Evolutionary conservation across 2,888 invertebrate genomes (phyloP), one percentile per base, ranked within the genome.

Genomic region (Chalcis sispes): DNA sequence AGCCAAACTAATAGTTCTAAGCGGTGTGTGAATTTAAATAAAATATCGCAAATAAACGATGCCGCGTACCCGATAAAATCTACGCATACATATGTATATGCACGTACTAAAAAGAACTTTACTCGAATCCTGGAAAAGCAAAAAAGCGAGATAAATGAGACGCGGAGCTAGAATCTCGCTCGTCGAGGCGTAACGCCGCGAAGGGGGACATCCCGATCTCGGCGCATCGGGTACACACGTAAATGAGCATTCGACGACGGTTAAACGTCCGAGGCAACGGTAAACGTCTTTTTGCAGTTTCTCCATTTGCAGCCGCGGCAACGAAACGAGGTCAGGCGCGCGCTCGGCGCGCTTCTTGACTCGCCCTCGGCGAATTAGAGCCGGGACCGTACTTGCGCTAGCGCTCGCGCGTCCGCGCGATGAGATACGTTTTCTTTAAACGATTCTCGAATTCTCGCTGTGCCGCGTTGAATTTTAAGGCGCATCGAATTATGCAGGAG

Each of bases 261-360:
- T n/a, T n/a, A n/a, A n/a, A 4, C n/a, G 3, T 10, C 3, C 59
- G 52, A 3, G 42, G 36, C 29, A 71, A 62, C 71, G 71, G 71
- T 71, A 71, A 62, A 71, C n/a, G 27, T 7, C 52, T 70, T 62
- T 71, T 50, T 50, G 61, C 71, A 61, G 71, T 62, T 52, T 52
- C 62, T 62, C 54, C 62, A 42, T 54, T 40, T 71, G 62, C 62
- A 32, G 42, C n/a, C n/a, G n/a, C n/a, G n/a, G n/a, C n/a, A n/a
- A n/a, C n/a, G n/a, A n/a, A n/a, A n/a, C n/a, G n/a, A n/a, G n/a
- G n/a, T n/a, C n/a, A n/a, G n/a, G n/a, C n/a, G 27, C 7, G 46
- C 36, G 64, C 10, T 5, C 42, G 1, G 7, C 32, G 46, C 20
- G 20, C 25, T n/a, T n/a, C n/a, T n/a, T n/a, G n/a, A n/a, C n/a